These are phyloP conservation scores for Nasua narica DNA, from an alignment of 2,797 vertebrate species.

Conservation along the genomic window DNA sequence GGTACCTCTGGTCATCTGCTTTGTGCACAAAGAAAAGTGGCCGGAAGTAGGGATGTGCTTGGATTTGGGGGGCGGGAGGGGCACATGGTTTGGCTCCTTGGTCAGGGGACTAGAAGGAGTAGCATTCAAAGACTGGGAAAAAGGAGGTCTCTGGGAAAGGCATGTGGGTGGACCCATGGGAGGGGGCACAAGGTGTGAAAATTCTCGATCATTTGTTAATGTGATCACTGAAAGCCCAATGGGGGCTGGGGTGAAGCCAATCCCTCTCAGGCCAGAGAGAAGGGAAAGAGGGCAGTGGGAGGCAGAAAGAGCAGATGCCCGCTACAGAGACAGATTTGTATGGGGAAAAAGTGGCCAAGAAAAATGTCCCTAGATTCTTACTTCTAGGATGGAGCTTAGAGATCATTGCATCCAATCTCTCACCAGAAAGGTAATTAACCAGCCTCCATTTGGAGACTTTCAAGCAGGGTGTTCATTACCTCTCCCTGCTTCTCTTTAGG, in stretches of 20 bases:
- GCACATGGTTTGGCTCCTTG: neutral
- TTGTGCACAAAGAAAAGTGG: neutral
- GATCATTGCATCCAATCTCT: neutral
- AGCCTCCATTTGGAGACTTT: neutral
- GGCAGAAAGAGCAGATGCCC: neutral
- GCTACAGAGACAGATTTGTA: neutral
- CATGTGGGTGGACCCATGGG: neutral
- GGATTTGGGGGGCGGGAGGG: neutral
- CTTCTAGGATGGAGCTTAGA: neutral
- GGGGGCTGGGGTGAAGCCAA: neutral
- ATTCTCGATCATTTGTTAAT: neutral
- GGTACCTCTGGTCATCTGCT: neutral
- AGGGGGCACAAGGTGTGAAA: neutral
- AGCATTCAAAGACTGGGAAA: neutral
- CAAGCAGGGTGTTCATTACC: neutral
- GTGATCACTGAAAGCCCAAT: neutral
- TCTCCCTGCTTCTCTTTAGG: neutral
- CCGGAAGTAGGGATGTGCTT: neutral
- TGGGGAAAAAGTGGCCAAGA: neutral
- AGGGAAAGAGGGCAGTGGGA: neutral
- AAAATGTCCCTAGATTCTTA: neutral
- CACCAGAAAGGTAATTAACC: neutral
- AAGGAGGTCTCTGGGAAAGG: neutral
- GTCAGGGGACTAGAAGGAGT: neutral
- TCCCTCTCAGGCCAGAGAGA: neutral